Percentiles rank a stretch among this genome's conserved stretches.
Conservation (phyloP, 92 coral and sea anemone genomes). For the Umimayanthus chanpuru region DNA sequence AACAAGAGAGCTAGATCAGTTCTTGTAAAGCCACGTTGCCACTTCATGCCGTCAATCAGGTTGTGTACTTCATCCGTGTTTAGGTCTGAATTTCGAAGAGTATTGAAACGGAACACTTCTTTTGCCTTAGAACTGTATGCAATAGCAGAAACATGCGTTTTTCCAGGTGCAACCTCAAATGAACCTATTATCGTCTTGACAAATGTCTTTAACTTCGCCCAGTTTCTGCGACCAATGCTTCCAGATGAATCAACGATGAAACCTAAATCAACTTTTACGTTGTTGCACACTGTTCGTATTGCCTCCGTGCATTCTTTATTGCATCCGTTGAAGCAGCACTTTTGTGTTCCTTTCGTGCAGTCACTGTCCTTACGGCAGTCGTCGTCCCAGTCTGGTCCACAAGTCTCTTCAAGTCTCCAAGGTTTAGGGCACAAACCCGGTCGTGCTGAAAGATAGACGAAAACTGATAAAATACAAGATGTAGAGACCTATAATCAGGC, state of each 20-base stretch:
- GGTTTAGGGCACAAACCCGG: conserved; percentile 36
- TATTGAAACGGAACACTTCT: conserved; percentile 35
- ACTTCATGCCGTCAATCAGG: conserved; percentile 31
- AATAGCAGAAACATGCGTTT: conserved; percentile 32
- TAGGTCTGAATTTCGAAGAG: conserved; percentile 13
- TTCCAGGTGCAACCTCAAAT: conserved; percentile 1
- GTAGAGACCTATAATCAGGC: too few relatives aligned
- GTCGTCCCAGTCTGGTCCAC: neutral
- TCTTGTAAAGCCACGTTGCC: conserved; percentile 43
- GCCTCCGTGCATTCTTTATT: neutral
- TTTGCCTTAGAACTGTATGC: conserved; percentile 28
- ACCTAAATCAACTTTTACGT: conserved; percentile 12
- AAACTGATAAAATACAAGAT: neutral
- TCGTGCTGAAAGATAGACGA: conserved; percentile 15
- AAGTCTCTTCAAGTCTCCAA: neutral
- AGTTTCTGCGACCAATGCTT: conserved; percentile 36
- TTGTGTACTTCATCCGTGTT: conserved; percentile 34
- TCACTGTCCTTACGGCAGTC: neutral
- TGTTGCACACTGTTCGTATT: conserved; percentile 7
- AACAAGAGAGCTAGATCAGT: conserved; percentile 25
- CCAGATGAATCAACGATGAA: conserved; percentile 38
- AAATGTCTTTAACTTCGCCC: conserved; percentile 24
- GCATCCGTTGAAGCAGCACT: conserved; percentile 42
- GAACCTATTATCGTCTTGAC: neutral
- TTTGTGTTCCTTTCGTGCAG: neutral